A percentile compares a stretch with the other conserved stretches of the same genome.
These are phyloP conservation scores for Tetropium fuscum DNA, from an alignment of 2,888 invertebrate species.

Conservation along the genomic window DNA sequence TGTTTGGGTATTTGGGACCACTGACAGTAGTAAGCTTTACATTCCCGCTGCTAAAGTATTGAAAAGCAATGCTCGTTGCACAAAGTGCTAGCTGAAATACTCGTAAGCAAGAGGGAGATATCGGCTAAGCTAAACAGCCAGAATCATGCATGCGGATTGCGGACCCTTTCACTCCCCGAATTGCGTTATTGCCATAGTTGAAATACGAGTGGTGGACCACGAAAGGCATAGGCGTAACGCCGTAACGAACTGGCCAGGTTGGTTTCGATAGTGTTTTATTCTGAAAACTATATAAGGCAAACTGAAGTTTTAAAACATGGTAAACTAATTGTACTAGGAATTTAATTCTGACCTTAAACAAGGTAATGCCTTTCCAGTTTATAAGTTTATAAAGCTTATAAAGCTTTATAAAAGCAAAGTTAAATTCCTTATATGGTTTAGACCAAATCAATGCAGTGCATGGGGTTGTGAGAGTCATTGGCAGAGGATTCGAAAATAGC, in stretches of 20 bases:
- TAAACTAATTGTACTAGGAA: no score
- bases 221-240: conserved; percentile 33
- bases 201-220: conserved; percentile 35
- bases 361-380: no score
- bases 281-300: neutral
- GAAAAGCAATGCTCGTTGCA: conserved; percentile 37
- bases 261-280: neutral
- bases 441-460: no score
- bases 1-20: neutral
- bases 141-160: conserved; percentile 34
- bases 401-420: no score
- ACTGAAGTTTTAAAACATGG: neutral
- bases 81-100: conserved; percentile 26
- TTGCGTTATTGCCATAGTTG: conserved; percentile 34
- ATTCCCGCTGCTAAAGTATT: conserved; percentile 19
- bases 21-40: conserved; percentile 24
- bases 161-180: conserved; percentile 31
- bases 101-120: conserved; percentile 28
- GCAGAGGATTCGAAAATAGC: no score
- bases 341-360: no score
- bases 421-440: no score
- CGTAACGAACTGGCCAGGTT: neutral
- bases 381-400: no score
- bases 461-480: no score
- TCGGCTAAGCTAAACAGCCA: conserved; percentile 25